A percentile compares a stretch with the other conserved stretches of the same genome.
Conservation (phyloP, 2,888 invertebrate species). For the Hydrotaea diabolus region DNA sequence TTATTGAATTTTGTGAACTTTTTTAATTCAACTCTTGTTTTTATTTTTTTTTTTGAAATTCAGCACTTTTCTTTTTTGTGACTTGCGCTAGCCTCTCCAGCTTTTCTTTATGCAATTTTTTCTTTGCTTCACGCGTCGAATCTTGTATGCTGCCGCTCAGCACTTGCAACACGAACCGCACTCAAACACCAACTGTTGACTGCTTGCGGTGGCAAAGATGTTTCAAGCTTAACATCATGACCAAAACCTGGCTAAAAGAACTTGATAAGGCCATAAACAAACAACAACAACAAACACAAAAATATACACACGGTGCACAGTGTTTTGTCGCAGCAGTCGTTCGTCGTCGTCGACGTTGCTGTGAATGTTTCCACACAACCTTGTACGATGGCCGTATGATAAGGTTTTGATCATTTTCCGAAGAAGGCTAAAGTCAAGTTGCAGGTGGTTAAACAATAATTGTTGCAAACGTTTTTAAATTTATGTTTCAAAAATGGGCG, state of each 20-base stretch:
- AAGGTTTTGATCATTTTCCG: no score
- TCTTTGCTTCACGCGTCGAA: background rate
- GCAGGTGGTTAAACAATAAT: no score
- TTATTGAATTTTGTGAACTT: conserved; percentile 28
- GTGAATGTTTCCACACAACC: conserved; percentile 9
- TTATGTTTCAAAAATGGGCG: no score
- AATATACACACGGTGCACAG: no score
- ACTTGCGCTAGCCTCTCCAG: background rate
- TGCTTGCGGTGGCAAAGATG: conserved; percentile 61
- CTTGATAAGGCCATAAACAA: conserved; percentile 58
- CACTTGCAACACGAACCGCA: conserved; percentile 74
- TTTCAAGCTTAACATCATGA: conserved; percentile 53
- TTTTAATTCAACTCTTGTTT: conserved; percentile 29
- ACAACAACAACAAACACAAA: conserved; percentile 9
- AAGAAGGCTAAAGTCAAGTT: no score
- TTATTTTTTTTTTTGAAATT: conserved; percentile 4
- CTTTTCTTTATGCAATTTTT: conserved; percentile 9
- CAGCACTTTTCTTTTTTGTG: conserved; percentile 21
- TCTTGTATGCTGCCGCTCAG: conserved; percentile 54
- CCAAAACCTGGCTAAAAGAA: conserved; percentile 49
- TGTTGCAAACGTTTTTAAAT: no score
- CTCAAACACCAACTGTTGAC: conserved; percentile 74
- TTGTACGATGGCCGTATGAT: background rate
- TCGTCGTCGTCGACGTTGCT: background rate
- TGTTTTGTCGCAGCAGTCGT: background rate